Evolutionary conservation across 1,140 invertebrate genomes (phyloP).

Genomic region (Whitmania pigra): DNA sequence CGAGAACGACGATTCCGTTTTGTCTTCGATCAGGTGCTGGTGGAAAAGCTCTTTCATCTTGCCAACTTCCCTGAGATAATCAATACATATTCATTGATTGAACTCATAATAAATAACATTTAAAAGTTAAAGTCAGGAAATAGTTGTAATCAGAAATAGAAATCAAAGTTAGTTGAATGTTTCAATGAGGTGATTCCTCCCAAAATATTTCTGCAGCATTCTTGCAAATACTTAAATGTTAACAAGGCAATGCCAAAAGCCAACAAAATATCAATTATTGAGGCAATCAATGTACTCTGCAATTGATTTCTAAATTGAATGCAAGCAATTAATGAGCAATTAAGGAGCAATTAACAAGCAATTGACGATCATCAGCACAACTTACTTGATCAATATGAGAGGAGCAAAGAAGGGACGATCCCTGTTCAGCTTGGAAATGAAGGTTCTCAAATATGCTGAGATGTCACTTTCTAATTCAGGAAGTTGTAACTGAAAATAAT

Average conservation of each 20-base stretch:
- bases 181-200: neutral
- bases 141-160: too few relatives aligned
- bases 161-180: neutral
- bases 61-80: slow-evolving; percentile 64
- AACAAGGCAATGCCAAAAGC: neutral
- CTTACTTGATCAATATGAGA: slow-evolving; percentile 69
- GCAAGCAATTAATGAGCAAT: neutral
- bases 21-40: slow-evolving; percentile 80
- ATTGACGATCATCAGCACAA: slow-evolving; percentile 9
- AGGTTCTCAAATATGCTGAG: slow-evolving; percentile 62
- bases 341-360: too few relatives aligned
- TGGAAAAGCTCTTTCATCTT: slow-evolving; percentile 66
- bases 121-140: neutral
- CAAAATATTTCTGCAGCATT: neutral
- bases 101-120: neutral
- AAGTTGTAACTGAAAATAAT: slow-evolving; percentile 42
- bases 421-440: slow-evolving; percentile 70
- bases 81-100: neutral
- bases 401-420: slow-evolving; percentile 64
- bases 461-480: slow-evolving; percentile 63
- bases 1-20: slow-evolving; percentile 78
- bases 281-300: too few relatives aligned
- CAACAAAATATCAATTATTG: neutral
- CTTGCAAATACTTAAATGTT: slow-evolving; percentile 17
- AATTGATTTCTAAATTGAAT: neutral